These are phyloP conservation scores for Scyliorhinus canicula DNA, from an alignment of 2,797 vertebrate genomes.

Conservation along the genomic window DNA sequence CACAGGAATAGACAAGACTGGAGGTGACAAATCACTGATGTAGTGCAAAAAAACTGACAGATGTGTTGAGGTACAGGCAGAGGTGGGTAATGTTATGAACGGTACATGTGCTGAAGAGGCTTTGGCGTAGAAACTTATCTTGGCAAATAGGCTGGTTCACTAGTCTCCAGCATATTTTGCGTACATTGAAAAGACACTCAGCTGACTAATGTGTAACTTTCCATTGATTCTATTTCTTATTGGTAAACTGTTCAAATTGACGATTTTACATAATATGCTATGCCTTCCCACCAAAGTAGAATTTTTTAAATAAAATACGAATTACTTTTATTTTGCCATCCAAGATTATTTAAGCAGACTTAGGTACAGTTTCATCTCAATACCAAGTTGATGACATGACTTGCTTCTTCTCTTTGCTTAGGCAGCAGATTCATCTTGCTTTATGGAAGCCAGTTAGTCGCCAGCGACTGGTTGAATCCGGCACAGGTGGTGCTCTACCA, in stretches of 20 bases:
- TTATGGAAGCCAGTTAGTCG: slow-evolving; percentile 92
- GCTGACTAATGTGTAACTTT: background rate
- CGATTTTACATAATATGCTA: background rate
- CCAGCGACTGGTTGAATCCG: slow-evolving; percentile 94
- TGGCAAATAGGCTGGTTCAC: background rate
- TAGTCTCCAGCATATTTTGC: background rate
- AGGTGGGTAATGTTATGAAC: background rate
- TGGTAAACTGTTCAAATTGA: background rate
- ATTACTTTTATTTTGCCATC: background rate
- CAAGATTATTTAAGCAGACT: background rate
- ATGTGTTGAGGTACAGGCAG: background rate
- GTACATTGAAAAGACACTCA: background rate
- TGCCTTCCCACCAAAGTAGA: background rate
- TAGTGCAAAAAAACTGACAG: background rate
- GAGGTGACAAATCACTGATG: background rate
- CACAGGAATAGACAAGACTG: no score
- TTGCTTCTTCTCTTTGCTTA: slow-evolving; percentile 39
- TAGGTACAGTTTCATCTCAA: no score
- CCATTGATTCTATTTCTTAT: background rate
- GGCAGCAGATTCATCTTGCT: slow-evolving; percentile 92
- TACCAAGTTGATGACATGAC: background rate
- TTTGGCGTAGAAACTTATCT: background rate
- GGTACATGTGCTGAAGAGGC: background rate
- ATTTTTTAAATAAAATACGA: background rate
- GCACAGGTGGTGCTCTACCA: slow-evolving; percentile 91